These are phyloP conservation scores for Iphiclides podalirius DNA, from an alignment of 2,888 invertebrate species.

Conservation along the genomic window DNA sequence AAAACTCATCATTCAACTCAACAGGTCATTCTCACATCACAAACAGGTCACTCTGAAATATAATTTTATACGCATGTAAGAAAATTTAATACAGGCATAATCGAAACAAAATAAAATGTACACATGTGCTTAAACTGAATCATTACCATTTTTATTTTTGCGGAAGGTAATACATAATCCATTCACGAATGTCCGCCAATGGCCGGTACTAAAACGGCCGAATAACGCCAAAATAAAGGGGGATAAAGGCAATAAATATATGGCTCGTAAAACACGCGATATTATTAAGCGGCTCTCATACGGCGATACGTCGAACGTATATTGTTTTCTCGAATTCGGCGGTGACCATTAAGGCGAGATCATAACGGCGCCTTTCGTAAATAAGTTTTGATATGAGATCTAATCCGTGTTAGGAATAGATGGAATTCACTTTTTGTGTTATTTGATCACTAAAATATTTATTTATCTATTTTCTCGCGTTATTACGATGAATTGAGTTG, in stretches of 20 bases:
- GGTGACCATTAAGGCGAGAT: slow-evolving; percentile 25
- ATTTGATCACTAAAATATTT: not conserved
- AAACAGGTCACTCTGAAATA: no score
- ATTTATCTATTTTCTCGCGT: no score
- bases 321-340: slow-evolving; percentile 27
- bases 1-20: no score
- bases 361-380: slow-evolving; percentile 26
- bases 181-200: not conserved
- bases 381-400: slow-evolving; percentile 27
- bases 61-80: no score
- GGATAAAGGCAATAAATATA: slow-evolving; percentile 21
- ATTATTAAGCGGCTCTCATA: slow-evolving; percentile 21
- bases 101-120: no score
- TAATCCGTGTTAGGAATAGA: slow-evolving; percentile 6
- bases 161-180: no score
- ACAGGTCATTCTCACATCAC: no score
- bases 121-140: no score
- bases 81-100: no score
- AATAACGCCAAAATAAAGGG: slow-evolving; percentile 14
- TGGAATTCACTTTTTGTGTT: slow-evolving; percentile 17
- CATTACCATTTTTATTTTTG: no score
- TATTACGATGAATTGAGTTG: no score
- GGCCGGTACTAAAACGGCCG: slow-evolving; percentile 1
- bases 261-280: slow-evolving; percentile 21
- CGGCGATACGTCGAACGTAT: slow-evolving; percentile 20